Evolutionary conservation across 2,888 invertebrate species (phyloP).

Genomic region (Tipula lateralis): DNA sequence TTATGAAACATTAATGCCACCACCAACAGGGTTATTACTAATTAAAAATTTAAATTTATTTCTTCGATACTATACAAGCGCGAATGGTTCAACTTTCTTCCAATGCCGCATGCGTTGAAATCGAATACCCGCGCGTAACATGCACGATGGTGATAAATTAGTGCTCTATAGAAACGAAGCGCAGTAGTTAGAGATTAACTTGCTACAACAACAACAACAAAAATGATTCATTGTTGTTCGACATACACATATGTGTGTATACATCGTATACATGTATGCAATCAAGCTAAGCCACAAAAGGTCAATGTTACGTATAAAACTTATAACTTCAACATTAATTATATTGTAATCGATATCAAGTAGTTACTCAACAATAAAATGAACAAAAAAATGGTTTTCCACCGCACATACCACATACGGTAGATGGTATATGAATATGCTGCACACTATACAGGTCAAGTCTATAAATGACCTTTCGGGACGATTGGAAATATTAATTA

Average conservation of each 20-base stretch:
- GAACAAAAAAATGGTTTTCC: neutral
- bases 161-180: neutral
- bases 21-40: too few relatives aligned
- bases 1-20: too few relatives aligned
- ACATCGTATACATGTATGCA: neutral
- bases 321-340: conserved; percentile 9
- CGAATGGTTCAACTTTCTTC: neutral
- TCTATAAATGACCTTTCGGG: neutral
- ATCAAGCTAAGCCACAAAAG: neutral
- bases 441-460: neutral
- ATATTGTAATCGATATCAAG: conserved; percentile 11
- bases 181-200: neutral
- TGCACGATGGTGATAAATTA: neutral
- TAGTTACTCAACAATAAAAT: neutral
- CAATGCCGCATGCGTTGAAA: neutral
- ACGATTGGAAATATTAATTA: neutral
- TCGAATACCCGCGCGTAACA: neutral
- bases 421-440: neutral
- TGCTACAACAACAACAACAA: neutral
- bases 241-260: neutral
- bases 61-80: neutral
- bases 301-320: neutral
- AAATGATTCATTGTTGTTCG: neutral
- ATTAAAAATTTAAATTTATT: too few relatives aligned
- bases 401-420: neutral